These are phyloP conservation scores for Megalonaias nervosa DNA, from an alignment of 1,140 invertebrate species.

Conservation along the genomic window DNA sequence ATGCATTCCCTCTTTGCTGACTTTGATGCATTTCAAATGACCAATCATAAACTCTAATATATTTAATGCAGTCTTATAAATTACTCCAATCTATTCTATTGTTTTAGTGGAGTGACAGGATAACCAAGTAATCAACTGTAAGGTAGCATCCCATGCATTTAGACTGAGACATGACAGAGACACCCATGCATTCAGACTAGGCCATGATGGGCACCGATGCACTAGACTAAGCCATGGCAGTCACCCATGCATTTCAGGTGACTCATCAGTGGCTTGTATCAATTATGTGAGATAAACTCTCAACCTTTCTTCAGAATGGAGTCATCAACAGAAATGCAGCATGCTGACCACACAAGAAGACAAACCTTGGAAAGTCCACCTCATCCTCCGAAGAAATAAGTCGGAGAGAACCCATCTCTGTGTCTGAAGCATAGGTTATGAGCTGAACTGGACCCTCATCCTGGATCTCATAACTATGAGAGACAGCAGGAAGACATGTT, in stretches of 20 bases:
- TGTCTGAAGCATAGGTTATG: slow-evolving; percentile 62
- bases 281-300: neutral
- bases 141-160: too few relatives aligned
- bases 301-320: neutral
- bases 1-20: too few relatives aligned
- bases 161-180: neutral
- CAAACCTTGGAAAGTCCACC: slow-evolving; percentile 43
- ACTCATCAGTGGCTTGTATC: too few relatives aligned
- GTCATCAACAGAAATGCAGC: slow-evolving; percentile 1
- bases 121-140: too few relatives aligned
- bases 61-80: too few relatives aligned
- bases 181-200: neutral
- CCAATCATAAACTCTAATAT: too few relatives aligned
- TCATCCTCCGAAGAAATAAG: slow-evolving; percentile 46
- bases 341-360: neutral
- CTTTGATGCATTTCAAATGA: too few relatives aligned
- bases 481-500: neutral
- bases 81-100: too few relatives aligned
- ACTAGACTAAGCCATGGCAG: too few relatives aligned
- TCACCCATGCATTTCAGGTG: neutral
- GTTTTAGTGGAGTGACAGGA: too few relatives aligned
- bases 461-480: slow-evolving; percentile 58
- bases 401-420: slow-evolving; percentile 52
- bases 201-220: too few relatives aligned
- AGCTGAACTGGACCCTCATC: slow-evolving; percentile 58